phyloP scores from a whole-genome alignment of 2,888 invertebrate genomes.

The Cerastis rubricosa region DNA sequence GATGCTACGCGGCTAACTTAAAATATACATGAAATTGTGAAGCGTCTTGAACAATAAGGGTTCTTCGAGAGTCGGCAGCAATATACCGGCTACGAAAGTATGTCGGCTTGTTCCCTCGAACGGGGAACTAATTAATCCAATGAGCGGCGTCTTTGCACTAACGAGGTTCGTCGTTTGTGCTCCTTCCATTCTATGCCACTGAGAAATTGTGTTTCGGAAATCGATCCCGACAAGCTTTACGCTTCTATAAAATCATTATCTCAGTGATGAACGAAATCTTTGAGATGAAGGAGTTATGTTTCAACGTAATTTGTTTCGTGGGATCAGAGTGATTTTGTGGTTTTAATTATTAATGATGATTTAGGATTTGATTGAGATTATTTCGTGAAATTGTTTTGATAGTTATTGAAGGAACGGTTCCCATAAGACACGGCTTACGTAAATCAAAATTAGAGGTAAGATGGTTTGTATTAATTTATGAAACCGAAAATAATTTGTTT shows the following conservation, averaged over 20 bases:
- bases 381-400: constrained; percentile 46
- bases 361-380: constrained; percentile 55
- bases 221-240: constrained; percentile 74
- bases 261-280: constrained; percentile 52
- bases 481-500: neutral
- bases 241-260: constrained; percentile 64
- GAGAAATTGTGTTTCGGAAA: constrained; percentile 83
- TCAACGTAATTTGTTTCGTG: constrained; percentile 53
- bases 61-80: constrained; percentile 71
- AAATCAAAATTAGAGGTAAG: constrained; percentile 14
- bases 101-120: constrained; percentile 81
- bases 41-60: constrained; percentile 80
- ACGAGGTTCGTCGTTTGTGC: constrained; percentile 87
- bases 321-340: constrained; percentile 48
- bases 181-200: constrained; percentile 76
- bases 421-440: constrained; percentile 26
- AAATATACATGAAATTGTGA: constrained; percentile 83
- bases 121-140: constrained; percentile 89
- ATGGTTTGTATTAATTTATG: neutral
- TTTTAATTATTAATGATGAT: constrained; percentile 58
- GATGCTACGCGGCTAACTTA: constrained; percentile 77
- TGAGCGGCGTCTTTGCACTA: constrained; percentile 87
- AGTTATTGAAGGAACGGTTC: constrained; percentile 21
- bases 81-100: constrained; percentile 77
- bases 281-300: constrained; percentile 53